Conservation (phyloP, 2,113 vertebrate species). For the Tinamus guttatus region DNA sequence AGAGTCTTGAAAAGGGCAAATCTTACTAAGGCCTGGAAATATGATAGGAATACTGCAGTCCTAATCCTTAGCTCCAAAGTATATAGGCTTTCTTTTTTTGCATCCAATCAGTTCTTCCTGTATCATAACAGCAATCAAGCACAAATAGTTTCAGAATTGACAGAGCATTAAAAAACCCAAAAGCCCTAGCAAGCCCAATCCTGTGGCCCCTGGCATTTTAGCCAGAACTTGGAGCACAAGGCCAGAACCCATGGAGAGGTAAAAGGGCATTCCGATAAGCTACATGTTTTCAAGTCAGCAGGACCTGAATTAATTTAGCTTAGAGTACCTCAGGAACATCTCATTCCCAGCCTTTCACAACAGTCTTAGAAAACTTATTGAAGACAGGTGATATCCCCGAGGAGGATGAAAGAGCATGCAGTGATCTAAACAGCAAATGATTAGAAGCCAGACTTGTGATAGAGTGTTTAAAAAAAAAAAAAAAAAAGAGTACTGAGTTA, state of each 20-base stretch:
- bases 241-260: accelerated
- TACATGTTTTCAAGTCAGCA: neutral
- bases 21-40: neutral
- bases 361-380: neutral
- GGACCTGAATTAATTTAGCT: neutral
- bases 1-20: neutral
- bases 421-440: accelerated
- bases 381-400: neutral
- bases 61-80: neutral
- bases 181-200: neutral
- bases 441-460: neutral
- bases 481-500: neutral
- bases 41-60: neutral
- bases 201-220: neutral
- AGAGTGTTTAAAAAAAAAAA: neutral
- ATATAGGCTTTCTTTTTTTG: neutral
- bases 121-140: neutral
- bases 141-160: conserved; percentile 18
- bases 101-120: neutral
- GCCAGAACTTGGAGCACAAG: neutral
- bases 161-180: neutral
- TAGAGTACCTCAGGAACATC: neutral
- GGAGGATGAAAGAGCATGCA: neutral
- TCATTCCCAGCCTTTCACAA: neutral
- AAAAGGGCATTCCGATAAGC: neutral